phyloP scores from a whole-genome alignment of 2,113 vertebrate species.

The Pandion haliaetus region DNA sequence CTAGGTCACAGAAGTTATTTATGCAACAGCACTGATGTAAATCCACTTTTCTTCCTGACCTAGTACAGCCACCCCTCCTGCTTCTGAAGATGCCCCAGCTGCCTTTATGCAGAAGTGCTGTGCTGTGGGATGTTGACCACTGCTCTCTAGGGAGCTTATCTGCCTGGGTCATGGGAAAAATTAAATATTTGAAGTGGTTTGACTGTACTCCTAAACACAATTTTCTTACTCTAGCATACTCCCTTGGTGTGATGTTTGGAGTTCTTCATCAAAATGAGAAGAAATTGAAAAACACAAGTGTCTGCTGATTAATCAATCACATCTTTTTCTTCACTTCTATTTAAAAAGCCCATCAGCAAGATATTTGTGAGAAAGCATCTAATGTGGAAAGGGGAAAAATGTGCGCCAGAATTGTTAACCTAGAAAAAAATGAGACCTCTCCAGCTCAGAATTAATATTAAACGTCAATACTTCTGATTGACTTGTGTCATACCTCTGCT shows the following conservation, averaged over 20 bases:
- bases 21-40: background rate
- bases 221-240: background rate
- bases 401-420: background rate
- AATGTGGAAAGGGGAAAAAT: background rate
- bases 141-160: background rate
- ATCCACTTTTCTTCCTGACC: fast-evolving
- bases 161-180: background rate
- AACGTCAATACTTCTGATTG: background rate
- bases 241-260: background rate
- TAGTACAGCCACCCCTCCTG: fast-evolving
- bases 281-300: background rate
- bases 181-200: background rate
- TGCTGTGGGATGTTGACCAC: background rate
- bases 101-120: background rate
- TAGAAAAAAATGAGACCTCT: background rate
- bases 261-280: background rate
- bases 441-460: background rate
- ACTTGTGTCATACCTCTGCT: background rate
- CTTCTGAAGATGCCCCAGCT: background rate
- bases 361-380: background rate
- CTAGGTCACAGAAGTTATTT: background rate
- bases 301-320: background rate
- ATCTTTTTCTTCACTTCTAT: background rate
- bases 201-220: background rate
- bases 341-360: background rate